phyloP scores from a whole-genome alignment of 2,797 vertebrate genomes.

The Crossoptilon crossoptilon region DNA sequence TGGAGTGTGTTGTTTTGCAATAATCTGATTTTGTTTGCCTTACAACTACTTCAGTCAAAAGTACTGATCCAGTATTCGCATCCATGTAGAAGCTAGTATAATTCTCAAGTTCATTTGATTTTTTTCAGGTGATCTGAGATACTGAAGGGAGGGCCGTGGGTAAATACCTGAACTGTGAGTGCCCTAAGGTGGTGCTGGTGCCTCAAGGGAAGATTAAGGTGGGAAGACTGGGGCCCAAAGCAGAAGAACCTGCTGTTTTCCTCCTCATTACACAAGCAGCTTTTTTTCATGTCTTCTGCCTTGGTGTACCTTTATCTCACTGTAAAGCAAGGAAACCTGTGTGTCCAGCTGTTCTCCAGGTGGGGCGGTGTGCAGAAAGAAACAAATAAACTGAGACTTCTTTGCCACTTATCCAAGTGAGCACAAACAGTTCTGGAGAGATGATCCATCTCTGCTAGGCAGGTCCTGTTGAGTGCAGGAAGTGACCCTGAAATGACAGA shows the following conservation, averaged over 20 bases:
- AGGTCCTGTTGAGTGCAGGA: not conserved
- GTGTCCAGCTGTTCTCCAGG: not conserved
- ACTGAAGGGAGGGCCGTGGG: not conserved
- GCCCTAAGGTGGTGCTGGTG: conserved; percentile 25
- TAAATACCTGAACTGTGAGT: conserved; percentile 27
- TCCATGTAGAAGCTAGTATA: not conserved
- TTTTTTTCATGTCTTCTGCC: not conserved
- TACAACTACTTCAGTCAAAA: not conserved
- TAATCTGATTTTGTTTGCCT: not conserved
- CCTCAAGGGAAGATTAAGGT: conserved; percentile 16
- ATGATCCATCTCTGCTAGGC: not conserved
- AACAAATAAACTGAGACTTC: not conserved
- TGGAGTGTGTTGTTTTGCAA: not conserved
- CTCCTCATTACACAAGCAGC: not conserved
- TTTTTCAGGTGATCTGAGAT: not conserved
- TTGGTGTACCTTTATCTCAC: not conserved
- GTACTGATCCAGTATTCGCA: not conserved
- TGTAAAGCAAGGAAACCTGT: not conserved
- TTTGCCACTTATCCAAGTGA: not conserved
- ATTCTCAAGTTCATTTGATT: not conserved
- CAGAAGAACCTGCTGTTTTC: conserved; percentile 51
- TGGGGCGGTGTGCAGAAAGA: not conserved
- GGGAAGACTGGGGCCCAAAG: conserved; percentile 20
- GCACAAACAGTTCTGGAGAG: not conserved
- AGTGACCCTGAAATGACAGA: not conserved